These are phyloP conservation scores for Drosophila pandora DNA, from an alignment of 1,140 invertebrate genomes.

Conservation along the genomic window DNA sequence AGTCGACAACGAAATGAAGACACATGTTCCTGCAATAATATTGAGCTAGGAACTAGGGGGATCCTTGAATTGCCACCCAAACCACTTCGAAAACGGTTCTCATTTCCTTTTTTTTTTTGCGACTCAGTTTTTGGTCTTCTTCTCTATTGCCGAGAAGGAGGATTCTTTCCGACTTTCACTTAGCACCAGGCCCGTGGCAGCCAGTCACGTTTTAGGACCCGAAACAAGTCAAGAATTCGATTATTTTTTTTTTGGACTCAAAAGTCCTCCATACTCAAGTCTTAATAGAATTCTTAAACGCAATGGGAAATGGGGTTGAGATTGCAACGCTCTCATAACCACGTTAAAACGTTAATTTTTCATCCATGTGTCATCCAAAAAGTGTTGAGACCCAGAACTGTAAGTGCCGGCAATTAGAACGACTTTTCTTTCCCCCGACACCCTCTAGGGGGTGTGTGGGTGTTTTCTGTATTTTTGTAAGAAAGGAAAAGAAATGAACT, in stretches of 20 bases:
- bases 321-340: conserved; percentile 1
- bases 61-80: conserved; percentile 6
- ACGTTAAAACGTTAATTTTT: neutral
- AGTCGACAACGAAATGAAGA: conserved; percentile 72
- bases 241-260: conserved; percentile 58
- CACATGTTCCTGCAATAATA: conserved; percentile 70
- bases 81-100: conserved; percentile 3
- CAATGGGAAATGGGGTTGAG: conserved; percentile 52
- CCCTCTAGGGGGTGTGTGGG: conserved; percentile 2
- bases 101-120: conserved; percentile 45
- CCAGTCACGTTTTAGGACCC: conserved; percentile 52
- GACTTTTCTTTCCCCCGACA: conserved; percentile 28
- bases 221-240: conserved; percentile 44
- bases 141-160: neutral
- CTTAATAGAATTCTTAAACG: conserved; percentile 42
- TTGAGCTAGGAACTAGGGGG: conserved; percentile 21
- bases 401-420: conserved; percentile 70
- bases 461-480: neutral
- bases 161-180: conserved; percentile 18
- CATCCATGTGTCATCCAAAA: conserved; percentile 17
- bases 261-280: conserved; percentile 28
- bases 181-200: conserved; percentile 4
- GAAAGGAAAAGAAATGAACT: neutral
- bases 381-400: conserved; percentile 20
- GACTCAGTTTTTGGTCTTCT: conserved; percentile 49